phyloP scores from a whole-genome alignment of 2,113 vertebrate genomes.

The Microcebus lehilahytsara region DNA sequence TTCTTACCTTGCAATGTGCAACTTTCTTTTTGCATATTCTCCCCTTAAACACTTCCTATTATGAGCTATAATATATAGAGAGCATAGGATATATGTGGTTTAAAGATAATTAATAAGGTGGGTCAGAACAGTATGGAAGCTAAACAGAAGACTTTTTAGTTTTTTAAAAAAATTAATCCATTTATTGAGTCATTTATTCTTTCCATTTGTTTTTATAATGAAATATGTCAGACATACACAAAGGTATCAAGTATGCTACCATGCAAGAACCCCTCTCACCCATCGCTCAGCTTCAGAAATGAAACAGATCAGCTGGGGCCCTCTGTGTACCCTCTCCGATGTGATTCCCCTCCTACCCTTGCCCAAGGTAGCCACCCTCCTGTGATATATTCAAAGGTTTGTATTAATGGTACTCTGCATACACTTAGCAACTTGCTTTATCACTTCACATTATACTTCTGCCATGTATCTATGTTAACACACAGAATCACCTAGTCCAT shows the following conservation, averaged over 20 bases:
- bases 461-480: neutral
- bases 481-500: neutral
- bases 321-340: neutral
- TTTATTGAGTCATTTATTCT: neutral
- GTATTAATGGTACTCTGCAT: neutral
- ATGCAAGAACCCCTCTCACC: neutral
- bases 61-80: neutral
- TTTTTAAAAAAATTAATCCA: neutral
- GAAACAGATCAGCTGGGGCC: neutral
- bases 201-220: conserved; percentile 12
- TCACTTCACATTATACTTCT: neutral
- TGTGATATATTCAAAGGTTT: neutral
- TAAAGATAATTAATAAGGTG: neutral
- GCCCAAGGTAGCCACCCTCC: neutral
- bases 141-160: neutral
- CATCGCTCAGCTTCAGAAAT: neutral
- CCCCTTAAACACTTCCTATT: neutral
- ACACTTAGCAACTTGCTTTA: neutral
- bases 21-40: neutral
- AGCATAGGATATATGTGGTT: neutral
- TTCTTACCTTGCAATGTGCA: neutral
- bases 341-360: neutral
- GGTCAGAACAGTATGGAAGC: neutral
- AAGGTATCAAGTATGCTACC: neutral
- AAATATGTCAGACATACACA: conserved; percentile 1